Percentiles rank a stretch among this genome's conserved stretches.
Evolutionary conservation across 2,888 invertebrate genomes (phyloP).

Genomic region (Philhelius pedissequus): DNA sequence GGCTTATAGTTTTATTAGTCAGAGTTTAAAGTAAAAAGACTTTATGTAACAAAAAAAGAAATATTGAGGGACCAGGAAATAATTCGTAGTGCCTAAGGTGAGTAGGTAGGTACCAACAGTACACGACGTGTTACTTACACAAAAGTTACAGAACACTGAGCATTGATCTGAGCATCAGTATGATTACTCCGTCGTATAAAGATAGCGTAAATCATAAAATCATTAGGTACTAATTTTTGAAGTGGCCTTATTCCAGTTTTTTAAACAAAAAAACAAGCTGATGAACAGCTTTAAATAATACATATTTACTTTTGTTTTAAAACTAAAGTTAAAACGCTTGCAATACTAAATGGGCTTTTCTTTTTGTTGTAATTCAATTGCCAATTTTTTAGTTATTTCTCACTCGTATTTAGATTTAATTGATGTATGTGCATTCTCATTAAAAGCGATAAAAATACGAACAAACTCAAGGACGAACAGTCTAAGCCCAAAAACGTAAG

Average conservation of each 20-base stretch:
- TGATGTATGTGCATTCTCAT: background rate
- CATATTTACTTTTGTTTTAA: background rate
- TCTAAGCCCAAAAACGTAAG: background rate
- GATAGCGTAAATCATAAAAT: background rate
- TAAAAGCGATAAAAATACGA: background rate
- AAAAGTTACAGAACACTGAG: background rate
- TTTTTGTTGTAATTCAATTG: background rate
- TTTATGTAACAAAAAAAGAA: constrained; percentile 8
- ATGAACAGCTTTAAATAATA: background rate
- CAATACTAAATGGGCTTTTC: background rate
- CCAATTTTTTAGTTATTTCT: background rate
- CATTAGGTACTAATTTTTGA: background rate
- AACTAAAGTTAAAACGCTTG: background rate
- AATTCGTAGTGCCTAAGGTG: background rate
- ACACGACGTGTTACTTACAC: too few species aligned
- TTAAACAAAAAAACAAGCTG: background rate
- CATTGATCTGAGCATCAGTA: background rate
- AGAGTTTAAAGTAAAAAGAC: background rate
- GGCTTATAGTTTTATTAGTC: constrained; percentile 2
- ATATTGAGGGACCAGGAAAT: background rate
- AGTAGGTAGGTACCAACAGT: background rate
- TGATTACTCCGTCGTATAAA: background rate
- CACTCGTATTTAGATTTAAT: background rate
- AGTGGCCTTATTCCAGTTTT: background rate
- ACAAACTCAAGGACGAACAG: background rate